A percentile compares a stretch with the other conserved stretches of the same genome.
These are phyloP conservation scores for Harpagoxenus sublaevis DNA, from an alignment of 2,888 invertebrate species.

Conservation along the genomic window DNA sequence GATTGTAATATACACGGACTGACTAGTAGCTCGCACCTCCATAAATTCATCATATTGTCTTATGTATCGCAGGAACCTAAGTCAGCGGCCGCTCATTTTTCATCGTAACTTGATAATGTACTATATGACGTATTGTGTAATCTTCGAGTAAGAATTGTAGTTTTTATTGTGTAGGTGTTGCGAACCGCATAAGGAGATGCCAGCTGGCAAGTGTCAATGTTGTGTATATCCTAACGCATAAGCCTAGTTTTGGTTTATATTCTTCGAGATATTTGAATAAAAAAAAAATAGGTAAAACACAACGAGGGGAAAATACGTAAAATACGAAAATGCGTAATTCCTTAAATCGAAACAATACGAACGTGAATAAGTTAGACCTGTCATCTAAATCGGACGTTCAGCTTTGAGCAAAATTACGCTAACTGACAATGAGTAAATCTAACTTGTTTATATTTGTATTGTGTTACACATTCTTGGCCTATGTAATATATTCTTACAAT, in stretches of 20 bases:
- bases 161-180: constrained; percentile 17
- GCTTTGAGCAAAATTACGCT: not conserved
- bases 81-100: not conserved
- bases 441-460: constrained; percentile 25
- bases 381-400: not conserved
- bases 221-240: constrained; percentile 12
- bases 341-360: constrained; percentile 8
- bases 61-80: not conserved
- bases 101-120: constrained; percentile 21
- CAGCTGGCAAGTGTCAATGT: constrained; percentile 14
- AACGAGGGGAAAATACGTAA: not conserved
- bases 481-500: not conserved
- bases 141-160: constrained; percentile 19
- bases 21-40: constrained; percentile 58
- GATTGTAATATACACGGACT: constrained; percentile 65
- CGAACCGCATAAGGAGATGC: not conserved
- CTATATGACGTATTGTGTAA: constrained; percentile 15
- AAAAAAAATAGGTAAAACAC: constrained; percentile 8
- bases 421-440: not conserved
- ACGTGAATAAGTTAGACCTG: constrained; percentile 19
- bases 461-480: not conserved
- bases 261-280: constrained; percentile 42
- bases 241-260: constrained; percentile 40
- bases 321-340: not conserved
- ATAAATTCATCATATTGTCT: constrained; percentile 21